These are phyloP conservation scores for Rhinoptilus africanus DNA, from an alignment of 2,113 vertebrate species.

Conservation along the genomic window DNA sequence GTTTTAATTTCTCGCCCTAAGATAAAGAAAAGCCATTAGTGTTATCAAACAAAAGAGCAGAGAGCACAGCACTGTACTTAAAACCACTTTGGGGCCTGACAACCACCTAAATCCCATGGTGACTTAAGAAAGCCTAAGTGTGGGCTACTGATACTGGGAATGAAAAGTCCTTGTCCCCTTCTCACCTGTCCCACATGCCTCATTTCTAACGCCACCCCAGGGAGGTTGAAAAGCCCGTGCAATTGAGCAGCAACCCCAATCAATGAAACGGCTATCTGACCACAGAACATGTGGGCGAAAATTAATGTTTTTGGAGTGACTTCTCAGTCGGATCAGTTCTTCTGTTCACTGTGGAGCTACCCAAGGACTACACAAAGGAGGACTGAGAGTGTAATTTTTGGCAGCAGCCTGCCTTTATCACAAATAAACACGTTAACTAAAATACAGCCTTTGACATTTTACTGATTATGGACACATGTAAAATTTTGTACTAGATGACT, in stretches of 20 bases:
- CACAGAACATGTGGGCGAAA: background rate
- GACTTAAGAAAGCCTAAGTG: background rate
- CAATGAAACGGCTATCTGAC: background rate
- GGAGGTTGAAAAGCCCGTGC: background rate
- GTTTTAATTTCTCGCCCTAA: background rate
- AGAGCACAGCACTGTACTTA: background rate
- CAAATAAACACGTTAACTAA: background rate
- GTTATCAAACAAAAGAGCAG: background rate
- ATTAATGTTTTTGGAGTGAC: background rate
- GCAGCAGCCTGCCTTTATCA: background rate
- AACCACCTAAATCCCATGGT: background rate
- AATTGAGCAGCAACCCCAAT: background rate
- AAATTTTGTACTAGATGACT: background rate
- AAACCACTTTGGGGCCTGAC: background rate
- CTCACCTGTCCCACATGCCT: background rate
- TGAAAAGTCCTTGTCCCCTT: background rate
- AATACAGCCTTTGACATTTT: background rate
- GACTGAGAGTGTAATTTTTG: fast-evolving
- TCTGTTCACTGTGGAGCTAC: background rate
- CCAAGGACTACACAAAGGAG: background rate
- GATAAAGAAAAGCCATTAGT: background rate
- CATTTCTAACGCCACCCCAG: background rate
- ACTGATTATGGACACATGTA: background rate
- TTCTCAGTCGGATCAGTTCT: background rate
- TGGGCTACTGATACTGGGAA: background rate